Conservation (phyloP, 1,140 invertebrate genomes). For the Halotydeus destructor region DNA sequence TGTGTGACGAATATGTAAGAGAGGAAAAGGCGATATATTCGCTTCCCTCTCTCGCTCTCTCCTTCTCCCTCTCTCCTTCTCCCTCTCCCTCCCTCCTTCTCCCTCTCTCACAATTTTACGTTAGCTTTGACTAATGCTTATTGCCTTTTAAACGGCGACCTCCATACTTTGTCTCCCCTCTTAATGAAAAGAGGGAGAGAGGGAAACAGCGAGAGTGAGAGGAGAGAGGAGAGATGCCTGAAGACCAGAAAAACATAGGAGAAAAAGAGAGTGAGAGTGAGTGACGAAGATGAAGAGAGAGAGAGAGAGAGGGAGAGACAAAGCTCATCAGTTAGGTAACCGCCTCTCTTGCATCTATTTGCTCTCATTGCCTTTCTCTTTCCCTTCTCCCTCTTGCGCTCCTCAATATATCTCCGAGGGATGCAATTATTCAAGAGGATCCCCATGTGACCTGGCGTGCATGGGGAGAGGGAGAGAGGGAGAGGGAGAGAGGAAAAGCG, state of each 20-base stretch:
- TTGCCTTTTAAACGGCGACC: too few species aligned
- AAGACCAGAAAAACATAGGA: neutral
- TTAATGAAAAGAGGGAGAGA: neutral
- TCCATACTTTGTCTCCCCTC: too few species aligned
- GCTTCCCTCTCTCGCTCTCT: too few species aligned
- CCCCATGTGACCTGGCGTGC: neutral
- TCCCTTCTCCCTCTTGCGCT: neutral
- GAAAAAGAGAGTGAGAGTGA: neutral
- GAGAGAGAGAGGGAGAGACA: conserved; percentile 1
- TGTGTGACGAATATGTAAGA: too few species aligned
- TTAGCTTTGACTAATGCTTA: too few species aligned
- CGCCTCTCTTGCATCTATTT: neutral
- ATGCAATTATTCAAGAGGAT: neutral
- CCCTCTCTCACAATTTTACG: too few species aligned
- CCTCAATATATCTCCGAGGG: neutral
- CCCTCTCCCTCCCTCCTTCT: neutral
- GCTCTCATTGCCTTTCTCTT: neutral
- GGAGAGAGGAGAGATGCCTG: neutral
- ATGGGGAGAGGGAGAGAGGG: neutral
- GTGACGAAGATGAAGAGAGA: neutral
- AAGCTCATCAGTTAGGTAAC: neutral
- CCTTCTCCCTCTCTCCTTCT: neutral
- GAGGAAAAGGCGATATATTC: too few species aligned
- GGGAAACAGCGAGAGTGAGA: neutral
- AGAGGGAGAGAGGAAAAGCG: neutral